A percentile compares a stretch with the other conserved stretches of the same genome.
phyloP scores from a whole-genome alignment of 2,113 vertebrate species.

The Takifugu bimaculatus region DNA sequence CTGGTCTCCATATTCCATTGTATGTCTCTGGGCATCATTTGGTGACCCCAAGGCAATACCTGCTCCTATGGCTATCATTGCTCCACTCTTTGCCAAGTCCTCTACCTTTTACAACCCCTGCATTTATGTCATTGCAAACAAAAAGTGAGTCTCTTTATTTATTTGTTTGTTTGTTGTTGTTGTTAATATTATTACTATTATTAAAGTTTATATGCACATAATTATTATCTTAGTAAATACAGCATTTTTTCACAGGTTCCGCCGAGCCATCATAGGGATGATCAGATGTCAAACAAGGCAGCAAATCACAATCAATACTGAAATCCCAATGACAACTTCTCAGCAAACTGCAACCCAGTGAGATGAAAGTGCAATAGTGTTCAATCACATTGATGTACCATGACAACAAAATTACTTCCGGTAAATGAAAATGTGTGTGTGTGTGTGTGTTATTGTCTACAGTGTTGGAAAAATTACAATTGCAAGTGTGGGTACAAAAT shows the following conservation, averaged over 20 bases:
- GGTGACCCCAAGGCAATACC: conserved; percentile 87
- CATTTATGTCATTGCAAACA: conserved; percentile 94
- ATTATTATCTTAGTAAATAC: not conserved
- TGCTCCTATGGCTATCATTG: conserved; percentile 90
- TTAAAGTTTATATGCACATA: too few species aligned
- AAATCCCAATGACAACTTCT: conserved; percentile 82
- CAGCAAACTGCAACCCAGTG: conserved; percentile 67
- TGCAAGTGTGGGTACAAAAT: too few species aligned
- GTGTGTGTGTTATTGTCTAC: too few species aligned
- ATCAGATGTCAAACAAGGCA: conserved; percentile 85
- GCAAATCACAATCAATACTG: conserved; percentile 78
- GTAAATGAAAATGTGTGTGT: too few species aligned
- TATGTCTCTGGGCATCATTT: conserved; percentile 96
- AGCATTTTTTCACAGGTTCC: conserved; percentile 77
- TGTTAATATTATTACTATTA: too few species aligned
- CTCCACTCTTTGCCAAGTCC: conserved; percentile 96
- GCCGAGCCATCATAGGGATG: conserved; percentile 88
- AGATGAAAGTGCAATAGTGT: conserved; percentile 1
- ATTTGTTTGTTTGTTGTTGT: too few species aligned
- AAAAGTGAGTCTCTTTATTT: conserved; percentile 79
- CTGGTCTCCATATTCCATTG: conserved; percentile 93
- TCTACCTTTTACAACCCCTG: conserved; percentile 98
- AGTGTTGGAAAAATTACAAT: too few species aligned
- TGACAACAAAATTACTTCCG: not conserved
- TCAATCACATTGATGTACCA: not conserved